phyloP scores from a whole-genome alignment of 1,140 invertebrate genomes.

The Drosophila obscura region DNA sequence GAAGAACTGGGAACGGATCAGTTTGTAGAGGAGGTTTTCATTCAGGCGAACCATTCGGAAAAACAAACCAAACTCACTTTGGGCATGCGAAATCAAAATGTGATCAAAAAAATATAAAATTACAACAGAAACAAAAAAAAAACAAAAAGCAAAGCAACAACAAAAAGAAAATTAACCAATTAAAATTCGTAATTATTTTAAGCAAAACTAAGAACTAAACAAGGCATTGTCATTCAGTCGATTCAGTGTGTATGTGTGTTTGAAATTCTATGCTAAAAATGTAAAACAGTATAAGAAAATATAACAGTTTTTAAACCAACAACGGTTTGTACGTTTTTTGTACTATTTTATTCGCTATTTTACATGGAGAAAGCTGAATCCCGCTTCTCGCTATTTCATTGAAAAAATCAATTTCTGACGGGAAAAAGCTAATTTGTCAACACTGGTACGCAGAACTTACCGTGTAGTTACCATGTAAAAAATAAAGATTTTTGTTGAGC shows the following conservation, averaged over 20 bases:
- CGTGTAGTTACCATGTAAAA: too few relatives aligned
- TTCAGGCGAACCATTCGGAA: constrained; percentile 78
- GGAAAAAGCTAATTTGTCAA: too few relatives aligned
- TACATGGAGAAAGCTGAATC: too few relatives aligned
- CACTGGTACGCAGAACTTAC: too few relatives aligned
- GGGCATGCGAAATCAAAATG: constrained; percentile 81
- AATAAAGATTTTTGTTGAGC: too few relatives aligned
- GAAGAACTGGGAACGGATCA: constrained; percentile 34
- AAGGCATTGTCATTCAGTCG: constrained; percentile 77
- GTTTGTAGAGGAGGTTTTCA: constrained; percentile 48
- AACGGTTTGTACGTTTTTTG: too few relatives aligned
- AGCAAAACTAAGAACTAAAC: constrained; percentile 52
- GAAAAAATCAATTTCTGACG: too few relatives aligned
- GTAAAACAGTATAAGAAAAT: constrained; percentile 77
- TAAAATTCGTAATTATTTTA: constrained; percentile 69
- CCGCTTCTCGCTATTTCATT: too few relatives aligned
- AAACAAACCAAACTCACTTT: constrained; percentile 74
- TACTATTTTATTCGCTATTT: too few relatives aligned
- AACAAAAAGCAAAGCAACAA: constrained; percentile 39
- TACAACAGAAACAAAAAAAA: constrained; percentile 53
- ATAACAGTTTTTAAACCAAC: constrained; percentile 21
- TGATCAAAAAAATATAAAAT: constrained; percentile 70
- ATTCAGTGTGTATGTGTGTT: constrained; percentile 80
- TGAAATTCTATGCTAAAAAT: constrained; percentile 80
- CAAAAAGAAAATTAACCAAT: constrained; percentile 17